Evolutionary conservation across 2,113 vertebrate genomes (phyloP), one percentile per base, ranked within the genome.

Genomic region (Mohoua ochrocephala): DNA sequence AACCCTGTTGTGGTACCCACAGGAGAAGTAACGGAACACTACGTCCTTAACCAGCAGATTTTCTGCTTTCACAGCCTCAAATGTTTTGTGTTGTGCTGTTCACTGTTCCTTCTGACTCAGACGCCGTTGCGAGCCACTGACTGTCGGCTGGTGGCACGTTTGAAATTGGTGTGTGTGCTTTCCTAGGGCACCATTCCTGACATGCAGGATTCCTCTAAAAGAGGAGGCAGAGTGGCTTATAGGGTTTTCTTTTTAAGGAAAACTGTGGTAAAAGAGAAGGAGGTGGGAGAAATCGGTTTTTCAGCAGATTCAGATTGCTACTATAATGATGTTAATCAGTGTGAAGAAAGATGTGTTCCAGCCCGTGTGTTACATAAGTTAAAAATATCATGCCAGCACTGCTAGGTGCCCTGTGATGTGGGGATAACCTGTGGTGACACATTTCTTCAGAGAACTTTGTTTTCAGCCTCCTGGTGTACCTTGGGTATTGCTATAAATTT

Each of bases 91-190:
- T 17, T 71, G 31, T 52, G 41, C n/a, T 37, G 30, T 9, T 83
- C 45, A 21, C 39, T 81, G 28, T 1, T 54, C 9, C 50, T 87
- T 24, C 39, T 47, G 35, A 35, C 42, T 70, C 52, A 54, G 39
- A 17, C 14, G 23, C 2, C 26, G 35, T 21, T 24, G 21, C 0
- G 19, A 28, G 35, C 18, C 12, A 18, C 63, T 26, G 54, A 16
- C 2, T 73, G 44, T 8, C 0, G 0, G 19, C 33, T 7, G 9
- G 47, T 39, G 33, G 50, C 49, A 49, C 0, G 1, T 17, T 56
- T 85, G n/a, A 68, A 93, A 67, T 0, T 27, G 18, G 20, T 27
- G n/a, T 13, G 50, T 0, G 1, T 69, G 50, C 15, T 64, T 9
- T 56, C 37, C 22, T 73, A 44, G 5, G 14, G 15, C 33, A 28